Conservation (phyloP, 2,797 vertebrate genomes). For the Anabacerthia variegaticeps region DNA sequence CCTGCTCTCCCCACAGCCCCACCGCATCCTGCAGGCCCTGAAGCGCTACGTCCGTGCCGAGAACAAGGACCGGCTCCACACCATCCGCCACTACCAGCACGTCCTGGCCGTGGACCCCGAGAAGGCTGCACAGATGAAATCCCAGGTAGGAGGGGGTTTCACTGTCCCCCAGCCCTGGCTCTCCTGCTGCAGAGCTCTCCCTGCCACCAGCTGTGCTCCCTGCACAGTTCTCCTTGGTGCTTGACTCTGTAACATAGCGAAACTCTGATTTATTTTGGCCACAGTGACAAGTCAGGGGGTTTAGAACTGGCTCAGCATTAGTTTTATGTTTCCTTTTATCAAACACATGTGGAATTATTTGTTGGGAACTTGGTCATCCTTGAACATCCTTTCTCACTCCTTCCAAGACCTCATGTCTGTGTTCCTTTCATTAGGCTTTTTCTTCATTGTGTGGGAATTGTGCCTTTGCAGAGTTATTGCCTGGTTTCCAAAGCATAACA, state of each 20-base stretch:
- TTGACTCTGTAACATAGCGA: neutral
- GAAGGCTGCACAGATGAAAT: slow-evolving; percentile 98
- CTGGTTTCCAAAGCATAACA: neutral
- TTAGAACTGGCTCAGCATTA: neutral
- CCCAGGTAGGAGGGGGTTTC: slow-evolving; percentile 80
- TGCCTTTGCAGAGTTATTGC: neutral
- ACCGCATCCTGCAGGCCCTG: slow-evolving; percentile 93
- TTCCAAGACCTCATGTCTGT: neutral
- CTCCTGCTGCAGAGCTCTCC: neutral
- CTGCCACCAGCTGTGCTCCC: neutral
- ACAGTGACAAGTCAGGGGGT: neutral
- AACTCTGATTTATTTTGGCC: neutral
- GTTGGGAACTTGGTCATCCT: neutral
- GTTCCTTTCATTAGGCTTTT: neutral
- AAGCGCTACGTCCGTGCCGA: slow-evolving; percentile 91
- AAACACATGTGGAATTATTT: neutral
- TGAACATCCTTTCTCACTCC: neutral
- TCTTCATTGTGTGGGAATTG: neutral
- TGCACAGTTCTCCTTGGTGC: neutral
- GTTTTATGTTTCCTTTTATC: neutral
- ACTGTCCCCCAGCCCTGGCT: neutral
- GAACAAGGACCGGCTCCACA: slow-evolving; percentile 97
- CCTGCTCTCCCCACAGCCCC: slow-evolving; percentile 78
- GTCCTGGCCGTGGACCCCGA: slow-evolving; percentile 95
- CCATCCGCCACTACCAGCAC: slow-evolving; percentile 95